Base-by-base conservation (phyloP, 2,888 invertebrate genomes). In the Dynastes hyllus region DNA sequence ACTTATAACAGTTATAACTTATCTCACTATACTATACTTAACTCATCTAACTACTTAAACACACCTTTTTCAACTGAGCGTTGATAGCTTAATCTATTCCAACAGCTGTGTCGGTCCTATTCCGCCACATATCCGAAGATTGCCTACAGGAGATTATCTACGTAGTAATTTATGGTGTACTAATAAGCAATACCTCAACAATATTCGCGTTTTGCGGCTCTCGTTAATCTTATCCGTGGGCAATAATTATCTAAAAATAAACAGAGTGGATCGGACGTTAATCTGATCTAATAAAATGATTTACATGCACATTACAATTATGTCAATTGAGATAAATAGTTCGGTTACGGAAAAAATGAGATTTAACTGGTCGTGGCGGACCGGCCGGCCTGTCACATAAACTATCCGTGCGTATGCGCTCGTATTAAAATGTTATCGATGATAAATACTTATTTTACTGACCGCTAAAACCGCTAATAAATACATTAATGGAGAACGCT, bases 281-380 rank as follows among this genome's bases (percentile, higher is more conserved):
- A 71, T 55, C 55, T 55, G 71, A 71, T 71, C 71, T 71, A 71
- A 71, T 71, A 71, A 37, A 53, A 71, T 71, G 71, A 71, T 71
- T 71, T 73, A 73, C 40, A 37, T 73, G 40, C 73, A 45, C 73
- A 11, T 73, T 73, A 55, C 73, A 73, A 58, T 55, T 73, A 73
- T 73, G 58, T 73, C 73, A 73, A 73, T 73, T 73, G 73, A 73
- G 58, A 58, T 73, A 73, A 73, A 73, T 73, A n/a, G 40, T 70
- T 58, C 40, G 37, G 58, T 73, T 73, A 73, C 67, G 11, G 50
- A 65, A 65, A 67, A 67, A 67, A 67, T 45, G 67, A 67, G 32
- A 63, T 63, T 32, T 63, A 63, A 63, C 63, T 63, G 63, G 63
- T n/a, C 27, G 63, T 22, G 22, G 63, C 63, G 29, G 63, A 29